Base-by-base conservation (phyloP, 2,888 invertebrate genomes). In the Phlogophora meticulosa region DNA sequence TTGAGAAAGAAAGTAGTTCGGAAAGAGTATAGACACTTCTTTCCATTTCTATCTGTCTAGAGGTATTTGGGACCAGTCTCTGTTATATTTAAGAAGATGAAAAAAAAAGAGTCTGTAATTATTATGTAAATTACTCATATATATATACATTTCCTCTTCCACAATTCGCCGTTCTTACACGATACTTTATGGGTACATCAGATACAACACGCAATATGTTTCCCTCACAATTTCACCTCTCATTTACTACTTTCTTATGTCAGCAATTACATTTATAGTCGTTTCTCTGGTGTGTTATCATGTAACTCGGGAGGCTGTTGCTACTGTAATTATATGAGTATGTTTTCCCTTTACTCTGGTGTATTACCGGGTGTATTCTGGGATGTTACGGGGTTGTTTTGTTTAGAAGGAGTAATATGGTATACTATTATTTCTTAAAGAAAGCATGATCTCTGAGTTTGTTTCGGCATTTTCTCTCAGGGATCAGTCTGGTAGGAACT, bases 171-270 rank as follows among this genome's bases (percentile, higher is more conserved):
- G 58, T 57, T 73, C 42, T 49, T 52, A 24, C n/a, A 38, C 17
- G 7, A 51, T n/a, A n/a, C 28, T 78, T 59, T 62, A 75, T 76
- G 52, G 60, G 45, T 73, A 72, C 64, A 78, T 72, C 55, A 67
- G 62, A 59, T 65, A 69, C 70, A 67, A 67, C 65, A 78, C 70
- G 73, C 70, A 59, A 72, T 81, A 78, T 53, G 62, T 76, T 60
- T 51, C 58, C 49, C 61, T 52, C 43, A 84, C 73, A 76, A 81
- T 81, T 76, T 76, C 69, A 76, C 82, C 77, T 76, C 84, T 67
- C 74, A 79, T 82, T 76, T 79, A 68, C 70, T 69, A 65, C 55
- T 62, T 70, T 83, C 72, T 72, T 68, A 69, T 61, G 83, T 72
- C 20, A n/a, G 57, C 80, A 76, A 83, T 82, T 70, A 82, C 82